Conservation (phyloP, 2,113 vertebrate species). For the Seriola aureovittata region DNA sequence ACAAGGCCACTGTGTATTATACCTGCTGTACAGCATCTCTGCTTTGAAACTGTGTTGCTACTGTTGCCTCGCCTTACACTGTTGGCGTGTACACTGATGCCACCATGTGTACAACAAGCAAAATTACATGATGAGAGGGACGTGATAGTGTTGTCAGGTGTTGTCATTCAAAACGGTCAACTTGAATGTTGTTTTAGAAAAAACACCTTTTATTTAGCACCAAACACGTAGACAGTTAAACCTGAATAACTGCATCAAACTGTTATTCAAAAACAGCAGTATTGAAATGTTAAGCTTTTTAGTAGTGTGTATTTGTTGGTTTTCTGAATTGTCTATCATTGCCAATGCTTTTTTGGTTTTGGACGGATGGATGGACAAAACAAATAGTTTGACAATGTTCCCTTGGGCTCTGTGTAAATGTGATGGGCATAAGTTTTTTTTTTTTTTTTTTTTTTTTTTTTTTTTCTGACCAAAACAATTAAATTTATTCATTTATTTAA, state of each 20-base stretch:
- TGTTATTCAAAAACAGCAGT: not conserved
- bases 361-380: not conserved
- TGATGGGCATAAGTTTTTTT: too few species aligned
- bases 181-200: too few species aligned
- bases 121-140: not conserved
- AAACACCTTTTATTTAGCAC: too few species aligned
- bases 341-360: too few species aligned
- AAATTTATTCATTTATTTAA: too few species aligned
- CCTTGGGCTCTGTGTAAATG: too few species aligned
- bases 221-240: not conserved
- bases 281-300: not conserved
- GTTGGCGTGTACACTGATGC: slow-evolving; percentile 32
- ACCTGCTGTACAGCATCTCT: slow-evolving; percentile 17
- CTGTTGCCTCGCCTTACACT: not conserved
- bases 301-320: not conserved
- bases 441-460: too few species aligned
- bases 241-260: not conserved
- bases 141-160: too few species aligned
- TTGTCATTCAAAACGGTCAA: too few species aligned
- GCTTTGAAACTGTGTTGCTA: not conserved
- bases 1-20: slow-evolving; percentile 5
- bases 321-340: not conserved
- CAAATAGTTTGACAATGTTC: too few species aligned
- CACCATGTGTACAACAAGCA: slow-evolving; percentile 67
- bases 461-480: too few species aligned